Evolutionary conservation across 2,113 vertebrate species (phyloP).

Genomic region (Dinomys branickii): DNA sequence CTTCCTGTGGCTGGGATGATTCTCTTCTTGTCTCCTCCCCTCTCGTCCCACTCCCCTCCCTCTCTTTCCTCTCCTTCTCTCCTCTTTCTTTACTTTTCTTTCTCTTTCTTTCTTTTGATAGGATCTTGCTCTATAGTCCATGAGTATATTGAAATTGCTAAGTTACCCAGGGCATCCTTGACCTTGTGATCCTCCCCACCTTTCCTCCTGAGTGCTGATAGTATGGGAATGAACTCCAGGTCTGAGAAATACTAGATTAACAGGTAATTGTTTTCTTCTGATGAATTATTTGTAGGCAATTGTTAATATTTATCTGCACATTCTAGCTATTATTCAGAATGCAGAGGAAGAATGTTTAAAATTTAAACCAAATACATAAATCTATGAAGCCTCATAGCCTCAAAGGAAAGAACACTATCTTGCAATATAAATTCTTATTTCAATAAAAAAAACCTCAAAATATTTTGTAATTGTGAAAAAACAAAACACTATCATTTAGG

Average conservation of each 20-base stretch:
- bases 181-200: background rate
- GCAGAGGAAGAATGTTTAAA: background rate
- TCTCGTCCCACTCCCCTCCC: rapidly evolving
- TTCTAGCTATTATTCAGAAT: background rate
- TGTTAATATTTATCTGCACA: background rate
- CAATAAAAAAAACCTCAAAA: background rate
- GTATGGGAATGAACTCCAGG: background rate
- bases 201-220: background rate
- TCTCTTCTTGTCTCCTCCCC: background rate
- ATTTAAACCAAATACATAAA: background rate
- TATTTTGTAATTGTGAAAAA: background rate
- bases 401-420: background rate
- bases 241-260: background rate
- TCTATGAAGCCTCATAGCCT: background rate
- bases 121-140: background rate
- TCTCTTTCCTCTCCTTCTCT: too few relatives aligned
- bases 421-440: background rate
- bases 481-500: background rate
- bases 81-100: too few relatives aligned
- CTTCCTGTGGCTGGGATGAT: background rate
- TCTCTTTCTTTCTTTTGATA: too few relatives aligned
- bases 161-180: background rate
- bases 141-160: background rate
- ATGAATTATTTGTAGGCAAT: background rate
- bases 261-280: background rate